Evolutionary conservation across 2,113 vertebrate species (phyloP).

Genomic region (Hippolais icterina): DNA sequence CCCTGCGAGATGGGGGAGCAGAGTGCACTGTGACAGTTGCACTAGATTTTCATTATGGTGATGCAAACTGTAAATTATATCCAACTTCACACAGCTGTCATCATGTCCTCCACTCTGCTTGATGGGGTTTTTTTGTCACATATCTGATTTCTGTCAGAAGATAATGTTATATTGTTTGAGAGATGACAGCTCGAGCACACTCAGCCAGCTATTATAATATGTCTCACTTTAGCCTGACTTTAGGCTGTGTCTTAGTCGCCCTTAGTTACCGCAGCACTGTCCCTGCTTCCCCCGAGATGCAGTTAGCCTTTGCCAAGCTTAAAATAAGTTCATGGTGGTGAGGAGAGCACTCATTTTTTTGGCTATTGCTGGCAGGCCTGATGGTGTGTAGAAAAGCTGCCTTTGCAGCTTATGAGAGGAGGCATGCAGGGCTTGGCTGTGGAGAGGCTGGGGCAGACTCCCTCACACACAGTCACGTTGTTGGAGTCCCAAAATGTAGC

Average conservation of each 20-base stretch:
- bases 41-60: conserved; percentile 67
- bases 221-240: conserved; percentile 64
- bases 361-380: not conserved
- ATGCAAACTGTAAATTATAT: conserved; percentile 69
- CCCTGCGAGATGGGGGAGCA: not conserved
- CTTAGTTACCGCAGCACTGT: not conserved
- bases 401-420: not conserved
- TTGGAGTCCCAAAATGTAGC: not conserved
- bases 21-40: conserved; percentile 16
- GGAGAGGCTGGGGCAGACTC: not conserved
- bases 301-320: not conserved
- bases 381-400: not conserved
- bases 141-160: conserved; percentile 71
- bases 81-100: conserved; percentile 60
- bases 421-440: not conserved
- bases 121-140: conserved; percentile 53
- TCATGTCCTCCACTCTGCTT: conserved; percentile 36
- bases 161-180: conserved; percentile 60
- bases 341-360: not conserved
- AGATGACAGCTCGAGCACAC: conserved; percentile 56
- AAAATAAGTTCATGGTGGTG: not conserved
- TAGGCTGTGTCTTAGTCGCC: conserved; percentile 6
- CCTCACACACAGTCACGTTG: accelerated
- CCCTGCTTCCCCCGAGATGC: not conserved
- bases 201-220: conserved; percentile 65